These are phyloP conservation scores for Proisotoma minuta DNA, from an alignment of 2,888 invertebrate genomes.

Conservation along the genomic window DNA sequence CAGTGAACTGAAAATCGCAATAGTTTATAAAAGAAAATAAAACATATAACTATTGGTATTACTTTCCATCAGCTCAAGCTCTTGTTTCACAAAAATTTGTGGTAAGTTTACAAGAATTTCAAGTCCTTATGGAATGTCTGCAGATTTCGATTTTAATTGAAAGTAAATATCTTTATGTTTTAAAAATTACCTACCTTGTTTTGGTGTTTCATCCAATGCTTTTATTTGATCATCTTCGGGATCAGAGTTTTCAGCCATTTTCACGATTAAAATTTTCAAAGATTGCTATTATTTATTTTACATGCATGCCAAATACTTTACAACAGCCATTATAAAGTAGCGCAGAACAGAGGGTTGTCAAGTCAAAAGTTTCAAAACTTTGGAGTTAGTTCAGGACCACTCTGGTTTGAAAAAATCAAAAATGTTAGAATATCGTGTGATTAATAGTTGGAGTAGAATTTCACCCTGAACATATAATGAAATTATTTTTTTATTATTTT, in stretches of 20 bases:
- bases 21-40: not conserved
- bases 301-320: no score
- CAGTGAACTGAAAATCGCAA: not conserved
- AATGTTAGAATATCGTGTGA: no score
- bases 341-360: no score
- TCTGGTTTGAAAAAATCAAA: no score
- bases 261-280: not conserved
- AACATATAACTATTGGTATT: not conserved
- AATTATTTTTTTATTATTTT: no score
- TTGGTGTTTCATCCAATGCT: not conserved
- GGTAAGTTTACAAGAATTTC: not conserved
- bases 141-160: not conserved
- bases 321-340: no score
- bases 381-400: no score
- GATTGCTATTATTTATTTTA: not conserved
- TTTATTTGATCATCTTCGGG: not conserved
- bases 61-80: conserved; percentile 2
- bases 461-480: no score
- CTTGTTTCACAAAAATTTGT: not conserved
- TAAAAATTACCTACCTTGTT: not conserved
- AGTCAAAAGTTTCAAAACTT: no score
- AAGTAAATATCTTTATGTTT: not conserved
- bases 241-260: not conserved
- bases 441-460: no score
- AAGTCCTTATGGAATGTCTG: not conserved